Percentiles rank a stretch among this genome's conserved stretches.
Evolutionary conservation across 2,113 vertebrate genomes (phyloP).

Genomic region (Cichladusa arquata): DNA sequence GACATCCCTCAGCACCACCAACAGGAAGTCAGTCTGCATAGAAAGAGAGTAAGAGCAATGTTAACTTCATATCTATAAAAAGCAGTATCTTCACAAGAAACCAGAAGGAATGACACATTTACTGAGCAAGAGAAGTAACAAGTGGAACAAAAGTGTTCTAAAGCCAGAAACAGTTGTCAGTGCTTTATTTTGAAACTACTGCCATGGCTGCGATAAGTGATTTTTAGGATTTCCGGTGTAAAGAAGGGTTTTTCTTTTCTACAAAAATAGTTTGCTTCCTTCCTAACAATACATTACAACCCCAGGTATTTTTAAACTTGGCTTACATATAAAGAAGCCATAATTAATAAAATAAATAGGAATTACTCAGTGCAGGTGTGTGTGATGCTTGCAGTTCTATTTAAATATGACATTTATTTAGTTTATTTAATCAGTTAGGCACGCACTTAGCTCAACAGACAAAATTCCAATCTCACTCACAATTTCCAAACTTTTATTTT

Average conservation of each 20-base stretch:
- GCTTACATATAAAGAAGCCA: not conserved
- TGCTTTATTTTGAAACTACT: not conserved
- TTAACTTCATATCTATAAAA: not conserved
- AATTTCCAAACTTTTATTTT: not conserved
- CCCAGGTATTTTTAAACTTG: not conserved
- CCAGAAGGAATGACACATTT: not conserved
- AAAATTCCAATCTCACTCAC: not conserved
- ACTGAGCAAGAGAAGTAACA: not conserved
- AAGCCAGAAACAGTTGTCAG: not conserved
- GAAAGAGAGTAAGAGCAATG: not conserved
- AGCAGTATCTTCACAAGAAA: not conserved
- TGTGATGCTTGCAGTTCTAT: not conserved
- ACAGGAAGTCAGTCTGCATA: conserved; percentile 90
- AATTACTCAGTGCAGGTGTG: not conserved
- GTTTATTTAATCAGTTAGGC: not conserved
- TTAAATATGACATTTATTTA: not conserved
- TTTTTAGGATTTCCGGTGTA: not conserved
- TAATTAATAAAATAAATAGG: not conserved
- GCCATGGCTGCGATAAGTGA: not conserved
- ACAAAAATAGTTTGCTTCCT: not conserved
- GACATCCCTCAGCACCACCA: conserved; percentile 95
- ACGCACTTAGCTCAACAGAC: not conserved
- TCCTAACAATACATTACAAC: not conserved
- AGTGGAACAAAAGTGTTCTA: not conserved
- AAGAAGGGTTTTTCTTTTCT: not conserved